Evolutionary conservation across 2,113 vertebrate genomes (phyloP).

Genomic region (Myotis yumanensis): DNA sequence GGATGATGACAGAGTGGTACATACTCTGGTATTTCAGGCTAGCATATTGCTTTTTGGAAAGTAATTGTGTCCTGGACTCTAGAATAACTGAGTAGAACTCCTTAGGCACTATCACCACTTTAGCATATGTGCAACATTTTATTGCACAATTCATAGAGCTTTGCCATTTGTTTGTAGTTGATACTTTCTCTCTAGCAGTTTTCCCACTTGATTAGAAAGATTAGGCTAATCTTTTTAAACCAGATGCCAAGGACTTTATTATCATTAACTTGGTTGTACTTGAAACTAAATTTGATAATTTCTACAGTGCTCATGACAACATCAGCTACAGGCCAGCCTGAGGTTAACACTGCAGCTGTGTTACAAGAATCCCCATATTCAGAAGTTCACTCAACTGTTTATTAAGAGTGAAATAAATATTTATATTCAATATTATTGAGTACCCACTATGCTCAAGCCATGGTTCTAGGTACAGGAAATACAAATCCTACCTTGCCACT

Average conservation of each 20-base stretch:
- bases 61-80: neutral
- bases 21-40: neutral
- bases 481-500: neutral
- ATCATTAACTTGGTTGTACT: neutral
- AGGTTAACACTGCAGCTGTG: neutral
- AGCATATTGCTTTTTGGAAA: neutral
- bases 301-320: neutral
- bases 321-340: neutral
- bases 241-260: neutral
- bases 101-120: neutral
- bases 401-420: neutral
- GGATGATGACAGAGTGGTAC: neutral
- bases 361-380: neutral
- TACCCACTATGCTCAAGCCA: neutral
- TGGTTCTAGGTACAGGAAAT: neutral
- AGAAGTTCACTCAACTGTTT: neutral
- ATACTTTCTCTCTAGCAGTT: neutral
- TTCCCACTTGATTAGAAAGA: conserved; percentile 29
- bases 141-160: neutral
- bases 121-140: neutral
- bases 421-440: neutral
- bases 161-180: neutral
- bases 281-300: conserved; percentile 27
- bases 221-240: neutral
- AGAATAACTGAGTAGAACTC: neutral